Base-by-base conservation (phyloP, 1,140 invertebrate species). In the Leucophenga varia region DNA sequence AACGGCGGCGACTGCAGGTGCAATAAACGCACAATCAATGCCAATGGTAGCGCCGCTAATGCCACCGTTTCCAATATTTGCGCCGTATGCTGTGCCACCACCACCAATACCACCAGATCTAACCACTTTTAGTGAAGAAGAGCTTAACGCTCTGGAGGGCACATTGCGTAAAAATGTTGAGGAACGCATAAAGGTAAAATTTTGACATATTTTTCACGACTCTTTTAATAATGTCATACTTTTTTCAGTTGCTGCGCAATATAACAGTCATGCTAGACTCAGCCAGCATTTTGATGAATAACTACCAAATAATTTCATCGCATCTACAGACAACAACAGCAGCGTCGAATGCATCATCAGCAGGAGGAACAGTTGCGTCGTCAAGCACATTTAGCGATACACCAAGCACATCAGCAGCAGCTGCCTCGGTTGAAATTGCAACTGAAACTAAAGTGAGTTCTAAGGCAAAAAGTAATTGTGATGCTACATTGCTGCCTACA, bases 241-340 rank as follows among this genome's bases (percentile, higher is more conserved):
- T 30, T 30, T n/a, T n/a, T n/a, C n/a, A n/a, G n/a, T n/a, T n/a
- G 43, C 54, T 97, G 18, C 79, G 85, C 35, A 92, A 96, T 77
- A 92, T 97, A 52, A 87, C 91, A 74, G 79, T 87, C 1, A 82
- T 97, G 74, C 71, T 97, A 48, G 92, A 96, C 77, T 90, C 91
- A 16, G 90, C 92, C 31, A 86, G 91, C 47, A 74, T 91, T 17
- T 84, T 95, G 74, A 92, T 96, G 84, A 85, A 91, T 55, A 93
- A 96, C 72, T 95, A 95, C 76, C 86, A 84, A 40, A 79, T 82
- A 20, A 79, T 88, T 10, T 80, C 37, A 59, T 75, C 42, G 50
- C 75, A 55, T 56, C 48, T 53, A 40, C 39, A 54, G 16, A 45
- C 42, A 76, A 17, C 49, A 34, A 19, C 37, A 44, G 0, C 57